Conservation (phyloP, 2,888 invertebrate species). For the Ophion obscuratus region DNA sequence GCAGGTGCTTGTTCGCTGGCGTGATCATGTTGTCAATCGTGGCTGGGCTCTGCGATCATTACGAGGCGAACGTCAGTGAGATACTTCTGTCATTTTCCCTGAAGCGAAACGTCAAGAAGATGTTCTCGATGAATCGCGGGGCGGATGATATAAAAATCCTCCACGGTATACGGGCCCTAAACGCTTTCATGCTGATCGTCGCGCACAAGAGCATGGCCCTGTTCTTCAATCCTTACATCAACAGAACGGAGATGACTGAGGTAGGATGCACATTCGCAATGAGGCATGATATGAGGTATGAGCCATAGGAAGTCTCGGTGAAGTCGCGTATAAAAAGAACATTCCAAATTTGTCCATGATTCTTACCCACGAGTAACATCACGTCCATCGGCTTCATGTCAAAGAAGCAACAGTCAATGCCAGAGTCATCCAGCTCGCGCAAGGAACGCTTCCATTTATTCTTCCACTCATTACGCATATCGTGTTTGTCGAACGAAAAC, state of each 20-base stretch:
- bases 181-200: constrained; percentile 87
- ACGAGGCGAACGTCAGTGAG: constrained; percentile 78
- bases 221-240: constrained; percentile 88
- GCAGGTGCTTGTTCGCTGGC: constrained; percentile 84
- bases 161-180: constrained; percentile 88
- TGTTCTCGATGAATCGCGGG: constrained; percentile 85
- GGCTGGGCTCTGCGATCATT: constrained; percentile 82
- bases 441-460: neutral
- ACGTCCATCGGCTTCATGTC: too few species aligned
- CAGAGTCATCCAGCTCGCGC: too few species aligned
- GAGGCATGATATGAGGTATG: too few species aligned
- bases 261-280: constrained; percentile 80
- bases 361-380: too few species aligned
- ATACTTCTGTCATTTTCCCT: constrained; percentile 87
- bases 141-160: constrained; percentile 87
- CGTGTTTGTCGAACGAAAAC: neutral
- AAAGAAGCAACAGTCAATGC: too few species aligned
- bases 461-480: too few species aligned
- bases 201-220: constrained; percentile 90
- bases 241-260: constrained; percentile 88
- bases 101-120: constrained; percentile 86
- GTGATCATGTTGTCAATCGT: constrained; percentile 82
- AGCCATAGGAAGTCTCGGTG: too few species aligned
- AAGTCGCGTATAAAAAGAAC: neutral
- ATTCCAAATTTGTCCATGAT: neutral